Evolutionary conservation across 2,888 invertebrate species (phyloP), one percentile per base, ranked within the genome.

Genomic region (Sinohyriopsis cumingii): DNA sequence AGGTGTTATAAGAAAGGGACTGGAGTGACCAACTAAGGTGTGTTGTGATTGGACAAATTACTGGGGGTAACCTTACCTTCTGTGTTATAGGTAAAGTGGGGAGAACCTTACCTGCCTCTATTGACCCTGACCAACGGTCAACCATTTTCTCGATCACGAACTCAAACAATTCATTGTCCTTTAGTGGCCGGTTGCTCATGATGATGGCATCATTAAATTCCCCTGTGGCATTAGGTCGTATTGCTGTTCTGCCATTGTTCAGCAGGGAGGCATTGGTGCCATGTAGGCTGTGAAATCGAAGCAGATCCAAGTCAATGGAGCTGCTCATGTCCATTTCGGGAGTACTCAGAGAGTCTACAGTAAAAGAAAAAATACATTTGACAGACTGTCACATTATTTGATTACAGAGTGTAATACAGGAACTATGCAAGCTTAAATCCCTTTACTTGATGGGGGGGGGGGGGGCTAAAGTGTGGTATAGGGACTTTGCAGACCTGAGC

Each of bases 161-260:
- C 90, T 98, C 96, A 89, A 98, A 98, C 90, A 98, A 93, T 90
- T 98, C 97, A 63, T 95, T 95, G 85, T 96, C 95, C 25, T 95
- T 92, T 63, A 98, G 91, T 0, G 96, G 95, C 67, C 97, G 92
- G 88, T 95, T 96, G 72, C 96, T 96, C 88, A 97, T 95, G 3
- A 97, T 94, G 76, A 98, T 96, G 0, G 97, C 96, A 88, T 97
- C 96, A 88, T 97, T 97, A 90, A 97, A 98, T 92, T 97, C 97
- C 0, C 95, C 95, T 77, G 95, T 93, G 7, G 96, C 95, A 77
- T 96, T 94, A 20, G 96, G 95, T 56, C 97, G 93, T 60, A 94
- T 93, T 0, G 97, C 96, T 0, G 96, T 96, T 75, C 95, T 90
- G 0, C 96, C 95, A 80, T 94, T 94, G 88, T 95, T 95, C 24